A percentile compares a stretch with the other conserved stretches of the same genome.
Evolutionary conservation across 2,113 vertebrate genomes (phyloP).

Genomic region (Myotis lucifugus): DNA sequence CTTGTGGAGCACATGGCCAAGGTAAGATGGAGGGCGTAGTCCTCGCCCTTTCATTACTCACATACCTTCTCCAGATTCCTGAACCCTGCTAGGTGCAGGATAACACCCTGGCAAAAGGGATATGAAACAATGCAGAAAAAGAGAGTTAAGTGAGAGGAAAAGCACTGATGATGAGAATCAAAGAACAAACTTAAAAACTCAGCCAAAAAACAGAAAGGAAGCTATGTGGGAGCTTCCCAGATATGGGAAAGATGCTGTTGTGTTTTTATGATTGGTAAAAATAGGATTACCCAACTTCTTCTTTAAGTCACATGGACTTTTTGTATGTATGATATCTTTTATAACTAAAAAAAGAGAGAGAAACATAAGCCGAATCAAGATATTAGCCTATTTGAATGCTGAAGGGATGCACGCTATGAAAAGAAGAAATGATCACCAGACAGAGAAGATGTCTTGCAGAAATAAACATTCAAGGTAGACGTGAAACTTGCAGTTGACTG

Average conservation of each 20-base stretch:
- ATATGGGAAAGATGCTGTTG: not conserved
- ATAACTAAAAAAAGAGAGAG: not conserved
- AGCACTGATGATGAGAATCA: not conserved
- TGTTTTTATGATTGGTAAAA: not conserved
- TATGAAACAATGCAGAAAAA: not conserved
- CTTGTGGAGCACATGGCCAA: too few species aligned
- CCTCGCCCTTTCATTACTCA: too few species aligned
- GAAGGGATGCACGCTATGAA: not conserved
- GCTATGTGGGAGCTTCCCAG: not conserved
- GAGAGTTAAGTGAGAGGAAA: not conserved
- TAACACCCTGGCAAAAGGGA: not conserved
- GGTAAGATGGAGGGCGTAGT: too few species aligned
- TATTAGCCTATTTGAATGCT: not conserved
- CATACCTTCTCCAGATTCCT: too few species aligned
- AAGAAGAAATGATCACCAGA: not conserved
- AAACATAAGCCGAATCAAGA: not conserved
- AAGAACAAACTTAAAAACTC: not conserved
- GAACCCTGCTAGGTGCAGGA: too few species aligned
- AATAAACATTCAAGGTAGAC: not conserved
- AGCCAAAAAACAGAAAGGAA: not conserved
- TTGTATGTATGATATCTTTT: not conserved
- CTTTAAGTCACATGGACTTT: not conserved
- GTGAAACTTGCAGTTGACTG: not conserved
- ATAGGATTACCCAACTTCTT: not conserved
- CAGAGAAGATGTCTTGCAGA: not conserved